Base-by-base conservation (phyloP, 1,140 invertebrate genomes). In the Brachystomella parvula region DNA sequence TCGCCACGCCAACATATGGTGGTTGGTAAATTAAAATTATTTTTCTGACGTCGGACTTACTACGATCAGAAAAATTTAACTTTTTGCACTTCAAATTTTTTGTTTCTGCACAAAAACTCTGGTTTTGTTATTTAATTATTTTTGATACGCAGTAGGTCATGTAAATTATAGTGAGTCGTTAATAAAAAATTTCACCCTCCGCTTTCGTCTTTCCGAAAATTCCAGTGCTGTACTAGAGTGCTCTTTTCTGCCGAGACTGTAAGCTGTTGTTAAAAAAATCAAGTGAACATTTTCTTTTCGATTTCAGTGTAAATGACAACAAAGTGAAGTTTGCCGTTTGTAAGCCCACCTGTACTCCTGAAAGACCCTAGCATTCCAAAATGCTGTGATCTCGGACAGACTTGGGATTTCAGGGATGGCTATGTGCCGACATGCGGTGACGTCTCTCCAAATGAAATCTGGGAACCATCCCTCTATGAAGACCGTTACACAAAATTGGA, bases 301-400 rank as follows among this genome's bases (percentile, higher is more conserved):
- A 26, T 57, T 32, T 2, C 35, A 67, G 69, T 1, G 59, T 66
- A 24, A 53, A 28, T 24, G 61, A 47, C 2, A 39, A 47, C 24
- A 19, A 60, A 33, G 32, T 71, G 17, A 33, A 35, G 29, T 32
- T 68, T 24, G 47, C 32, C 12, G 53, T 69, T 21, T 72, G 71
- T 47, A 49, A 67, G 30, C 67, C 71, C 1, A 32, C 62, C 3
- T 69, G 68, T 30, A 28, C 44, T 26, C n/a, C 3, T 24, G 30
- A 58, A 33, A 26, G 39, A n/a, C 26, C 71, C 68, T 17, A 70
- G 71, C 32, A 29, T 72, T 15, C 49, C 39, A 6, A 69, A 70
- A 64, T 72, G 71, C 44, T 72, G 71, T 61, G 60, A 67, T 2
- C 30, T 70, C 15, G 66, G 66, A 19, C 57, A 68, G 58, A 66